Conservation (phyloP, 2,797 vertebrate species). For the Spatula clypeata region DNA sequence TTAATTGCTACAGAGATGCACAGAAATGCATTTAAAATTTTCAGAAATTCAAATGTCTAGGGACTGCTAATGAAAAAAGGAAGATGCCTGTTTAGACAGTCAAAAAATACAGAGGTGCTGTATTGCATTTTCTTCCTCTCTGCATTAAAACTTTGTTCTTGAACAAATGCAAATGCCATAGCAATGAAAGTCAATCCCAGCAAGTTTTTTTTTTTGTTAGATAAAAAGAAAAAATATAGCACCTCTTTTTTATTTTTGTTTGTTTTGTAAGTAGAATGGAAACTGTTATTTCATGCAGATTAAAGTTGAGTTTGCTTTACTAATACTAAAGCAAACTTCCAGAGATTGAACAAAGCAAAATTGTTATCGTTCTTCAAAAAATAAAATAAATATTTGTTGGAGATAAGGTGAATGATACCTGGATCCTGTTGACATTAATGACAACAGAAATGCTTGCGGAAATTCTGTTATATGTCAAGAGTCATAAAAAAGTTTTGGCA, state of each 20-base stretch:
- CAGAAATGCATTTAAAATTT: neutral
- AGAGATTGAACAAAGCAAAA: neutral
- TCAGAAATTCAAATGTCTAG: neutral
- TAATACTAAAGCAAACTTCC: neutral
- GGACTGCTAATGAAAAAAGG: neutral
- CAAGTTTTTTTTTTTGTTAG: neutral
- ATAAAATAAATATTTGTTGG: neutral
- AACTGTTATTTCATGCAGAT: neutral
- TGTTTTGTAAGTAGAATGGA: neutral
- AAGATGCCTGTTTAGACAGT: neutral
- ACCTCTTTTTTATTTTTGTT: neutral
- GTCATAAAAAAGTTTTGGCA: neutral
- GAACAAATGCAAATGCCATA: neutral
- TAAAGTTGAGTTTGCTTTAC: neutral
- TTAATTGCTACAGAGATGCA: neutral
- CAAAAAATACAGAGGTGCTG: neutral
- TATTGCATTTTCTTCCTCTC: neutral
- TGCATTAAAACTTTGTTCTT: neutral
- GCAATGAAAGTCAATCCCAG: neutral
- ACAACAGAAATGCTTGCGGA: neutral
- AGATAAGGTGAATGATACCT: neutral
- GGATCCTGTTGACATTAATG: neutral
- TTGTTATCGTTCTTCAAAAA: neutral
- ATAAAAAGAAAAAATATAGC: neutral
- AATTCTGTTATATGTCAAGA: neutral